Evolutionary conservation across 2,113 vertebrate genomes (phyloP).

Genomic region (Syrrhaptes paradoxus): DNA sequence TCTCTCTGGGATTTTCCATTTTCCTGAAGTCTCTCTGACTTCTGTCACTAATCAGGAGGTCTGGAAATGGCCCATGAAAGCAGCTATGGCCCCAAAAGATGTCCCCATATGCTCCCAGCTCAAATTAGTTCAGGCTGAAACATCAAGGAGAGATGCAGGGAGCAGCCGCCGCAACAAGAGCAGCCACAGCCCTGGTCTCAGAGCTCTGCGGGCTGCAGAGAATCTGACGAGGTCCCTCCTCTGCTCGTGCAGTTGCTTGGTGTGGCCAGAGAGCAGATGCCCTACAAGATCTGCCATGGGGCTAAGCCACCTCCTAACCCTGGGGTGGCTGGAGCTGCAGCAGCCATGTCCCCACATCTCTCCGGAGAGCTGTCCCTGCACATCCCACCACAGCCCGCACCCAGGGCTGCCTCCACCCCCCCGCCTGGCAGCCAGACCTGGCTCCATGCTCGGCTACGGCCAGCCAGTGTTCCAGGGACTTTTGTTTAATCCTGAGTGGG

Average conservation of each 20-base stretch:
- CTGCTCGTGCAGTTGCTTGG: neutral
- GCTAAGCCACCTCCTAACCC: neutral
- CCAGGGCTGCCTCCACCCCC: neutral
- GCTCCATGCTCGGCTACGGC: neutral
- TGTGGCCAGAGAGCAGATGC: neutral
- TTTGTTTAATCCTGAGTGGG: neutral
- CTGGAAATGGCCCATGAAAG: constrained; percentile 58
- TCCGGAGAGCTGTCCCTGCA: neutral
- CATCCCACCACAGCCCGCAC: neutral
- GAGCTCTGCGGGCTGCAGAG: neutral
- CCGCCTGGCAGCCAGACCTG: neutral
- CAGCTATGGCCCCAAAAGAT: constrained; percentile 24
- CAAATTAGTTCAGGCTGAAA: constrained; percentile 64
- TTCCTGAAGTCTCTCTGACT: constrained; percentile 40
- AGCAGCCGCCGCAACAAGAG: neutral
- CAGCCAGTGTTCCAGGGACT: neutral
- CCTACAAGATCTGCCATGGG: neutral
- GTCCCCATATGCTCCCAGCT: constrained; percentile 54
- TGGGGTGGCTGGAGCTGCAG: neutral
- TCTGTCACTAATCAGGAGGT: constrained; percentile 53
- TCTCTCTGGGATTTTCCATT: constrained; percentile 58
- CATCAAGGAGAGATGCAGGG: constrained; percentile 22
- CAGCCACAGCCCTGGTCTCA: neutral
- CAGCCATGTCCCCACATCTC: neutral
- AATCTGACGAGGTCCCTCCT: neutral